phyloP scores from a whole-genome alignment of 2,113 vertebrate genomes.

The Atrichornis clamosus region DNA sequence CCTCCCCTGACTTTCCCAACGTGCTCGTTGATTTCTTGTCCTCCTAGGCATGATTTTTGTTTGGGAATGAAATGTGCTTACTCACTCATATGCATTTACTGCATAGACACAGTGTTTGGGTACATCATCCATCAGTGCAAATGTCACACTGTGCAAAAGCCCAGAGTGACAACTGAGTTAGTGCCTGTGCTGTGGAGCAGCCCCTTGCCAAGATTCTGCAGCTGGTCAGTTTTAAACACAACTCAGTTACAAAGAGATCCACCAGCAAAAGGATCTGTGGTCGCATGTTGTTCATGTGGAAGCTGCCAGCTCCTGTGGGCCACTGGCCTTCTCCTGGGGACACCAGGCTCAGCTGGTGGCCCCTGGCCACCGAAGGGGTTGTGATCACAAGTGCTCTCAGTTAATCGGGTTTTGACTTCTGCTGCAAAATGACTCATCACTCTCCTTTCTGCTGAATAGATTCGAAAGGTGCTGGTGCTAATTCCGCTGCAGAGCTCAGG shows the following conservation, averaged over 20 bases:
- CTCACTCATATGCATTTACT: conserved; percentile 24
- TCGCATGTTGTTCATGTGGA: neutral
- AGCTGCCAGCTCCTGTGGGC: neutral
- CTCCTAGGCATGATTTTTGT: conserved; percentile 39
- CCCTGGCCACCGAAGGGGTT: neutral
- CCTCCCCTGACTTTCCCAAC: neutral
- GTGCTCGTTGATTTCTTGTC: conserved; percentile 22
- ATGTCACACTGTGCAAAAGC: neutral
- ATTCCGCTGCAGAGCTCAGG: neutral
- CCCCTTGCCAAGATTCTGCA: conserved; percentile 37
- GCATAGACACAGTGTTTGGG: neutral
- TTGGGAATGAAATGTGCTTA: conserved; percentile 44
- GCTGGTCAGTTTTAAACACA: conserved; percentile 27
- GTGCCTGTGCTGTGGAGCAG: conserved; percentile 1
- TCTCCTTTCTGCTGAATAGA: neutral
- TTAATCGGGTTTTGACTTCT: neutral
- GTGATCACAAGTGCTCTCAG: neutral
- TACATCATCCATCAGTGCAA: conserved; percentile 47
- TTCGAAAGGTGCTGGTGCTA: neutral
- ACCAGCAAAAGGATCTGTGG: neutral
- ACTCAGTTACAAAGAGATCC: neutral
- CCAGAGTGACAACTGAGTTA: conserved; percentile 35
- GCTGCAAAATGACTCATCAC: neutral
- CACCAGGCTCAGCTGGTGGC: fast-evolving
- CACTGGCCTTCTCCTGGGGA: neutral